Conservation (phyloP, 1,140 invertebrate species). For the Polypedilum pembai region DNA sequence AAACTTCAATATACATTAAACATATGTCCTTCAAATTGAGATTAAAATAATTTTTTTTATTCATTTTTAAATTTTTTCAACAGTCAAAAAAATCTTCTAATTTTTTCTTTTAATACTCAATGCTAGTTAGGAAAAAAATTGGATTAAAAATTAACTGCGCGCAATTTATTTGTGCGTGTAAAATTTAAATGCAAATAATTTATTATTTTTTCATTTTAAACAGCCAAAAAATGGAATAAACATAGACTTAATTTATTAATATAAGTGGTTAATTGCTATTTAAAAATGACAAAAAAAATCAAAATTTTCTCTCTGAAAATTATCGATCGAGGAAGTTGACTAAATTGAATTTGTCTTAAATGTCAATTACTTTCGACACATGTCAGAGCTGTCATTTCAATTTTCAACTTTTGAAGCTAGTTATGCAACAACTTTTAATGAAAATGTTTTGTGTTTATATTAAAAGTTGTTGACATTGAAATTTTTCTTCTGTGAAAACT, state of each 20-base stretch:
- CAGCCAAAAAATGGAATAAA: slow-evolving; percentile 3
- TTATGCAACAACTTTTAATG: no score
- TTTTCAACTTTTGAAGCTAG: no score
- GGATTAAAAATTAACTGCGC: slow-evolving; percentile 10
- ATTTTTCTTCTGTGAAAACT: no score
- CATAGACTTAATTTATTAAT: background rate
- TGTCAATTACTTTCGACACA: no score
- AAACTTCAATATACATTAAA: background rate
- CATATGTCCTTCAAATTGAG: background rate
- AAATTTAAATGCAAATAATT: background rate
- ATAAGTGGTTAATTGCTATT: no score
- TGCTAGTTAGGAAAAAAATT: slow-evolving; percentile 8
- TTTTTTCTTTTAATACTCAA: slow-evolving; percentile 13
- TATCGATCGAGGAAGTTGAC: no score
- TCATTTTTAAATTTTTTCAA: background rate
- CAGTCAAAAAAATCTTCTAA: slow-evolving; percentile 3
- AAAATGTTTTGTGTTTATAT: no score
- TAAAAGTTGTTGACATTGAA: no score
- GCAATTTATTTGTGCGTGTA: background rate
- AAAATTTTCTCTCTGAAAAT: no score
- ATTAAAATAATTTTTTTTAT: slow-evolving; percentile 1
- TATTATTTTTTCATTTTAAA: background rate
- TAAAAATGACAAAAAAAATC: no score
- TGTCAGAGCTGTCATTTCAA: no score
- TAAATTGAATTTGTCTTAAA: no score